Base-by-base conservation (phyloP, 2,888 invertebrate genomes). In the Euphydryas editha region DNA sequence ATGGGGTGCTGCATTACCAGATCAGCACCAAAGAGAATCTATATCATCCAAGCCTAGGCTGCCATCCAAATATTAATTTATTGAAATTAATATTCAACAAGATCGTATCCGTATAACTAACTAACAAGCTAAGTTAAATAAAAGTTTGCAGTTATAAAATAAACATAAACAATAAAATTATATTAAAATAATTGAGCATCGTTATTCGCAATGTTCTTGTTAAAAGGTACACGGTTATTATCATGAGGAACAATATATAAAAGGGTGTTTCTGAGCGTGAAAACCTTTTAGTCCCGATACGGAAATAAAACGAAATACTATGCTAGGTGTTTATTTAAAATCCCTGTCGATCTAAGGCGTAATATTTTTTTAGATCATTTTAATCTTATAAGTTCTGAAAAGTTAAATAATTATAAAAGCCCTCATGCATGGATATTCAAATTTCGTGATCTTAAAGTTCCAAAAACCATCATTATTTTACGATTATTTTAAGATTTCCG, bases 191-290 rank as follows among this genome's bases (percentile, higher is more conserved):
- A 55, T 37, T n/a, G 46, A 47, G 10, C 20, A 47, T 37, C 7
- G 15, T 56, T 56, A 62, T 62, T 62, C 18, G 30, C 30, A 55
- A 62, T 55, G n/a, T 62, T 46, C 55, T 39, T 62, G 56, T 56
- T 62, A 62, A 56, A 62, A 57, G n/a, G 21, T 18, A 62, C 39
- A 37, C 37, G 37, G 15, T 42, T 57, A 37, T 62, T 61, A 54
- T 54, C 30, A 13, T 15, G 24, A 24, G 36, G 21, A 58, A 59
- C 56, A 57, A 59, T 67, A 63, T 63, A 56, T 63, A 42, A 59
- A 47, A 20, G 46, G 13, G 56, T 47, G n/a, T 61, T 46, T 42
- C 56, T 24, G 46, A 61, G 61, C 68, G 61, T 55, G 47, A 65
- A 60, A 60, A 39, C 30, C 47, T 60, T 65, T 65, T 47, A 37